Evolutionary conservation across 2,797 vertebrate species (phyloP).

Genomic region (Sphenodon punctatus): DNA sequence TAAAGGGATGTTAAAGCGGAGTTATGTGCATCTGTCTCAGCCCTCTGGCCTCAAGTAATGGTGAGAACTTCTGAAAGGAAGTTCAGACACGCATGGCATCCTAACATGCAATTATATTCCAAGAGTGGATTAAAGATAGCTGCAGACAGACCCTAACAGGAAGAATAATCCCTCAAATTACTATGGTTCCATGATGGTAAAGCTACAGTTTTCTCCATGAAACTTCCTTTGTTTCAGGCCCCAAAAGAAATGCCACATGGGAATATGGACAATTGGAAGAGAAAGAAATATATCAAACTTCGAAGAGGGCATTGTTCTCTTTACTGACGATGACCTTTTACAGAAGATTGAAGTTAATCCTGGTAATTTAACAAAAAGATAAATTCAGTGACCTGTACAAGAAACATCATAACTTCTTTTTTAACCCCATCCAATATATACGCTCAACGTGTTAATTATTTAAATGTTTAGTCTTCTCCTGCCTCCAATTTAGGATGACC

Average conservation of each 20-base stretch:
- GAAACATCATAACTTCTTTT: not conserved
- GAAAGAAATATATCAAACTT: no score
- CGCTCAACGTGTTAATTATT: not conserved
- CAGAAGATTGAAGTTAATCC: not conserved
- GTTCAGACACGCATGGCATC: not conserved
- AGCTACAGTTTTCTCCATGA: not conserved
- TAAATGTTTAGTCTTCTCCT: not conserved
- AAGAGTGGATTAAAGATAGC: not conserved
- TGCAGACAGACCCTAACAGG: not conserved
- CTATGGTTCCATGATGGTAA: not conserved
- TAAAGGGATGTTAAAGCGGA: no score
- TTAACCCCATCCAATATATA: no score
- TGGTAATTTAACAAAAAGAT: no score
- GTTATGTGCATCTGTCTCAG: not conserved
- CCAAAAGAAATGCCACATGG: not conserved
- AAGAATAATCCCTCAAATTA: not conserved
- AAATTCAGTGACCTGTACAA: no score
- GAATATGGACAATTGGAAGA: not conserved
- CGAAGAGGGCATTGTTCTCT: no score
- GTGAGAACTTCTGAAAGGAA: not conserved
- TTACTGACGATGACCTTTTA: no score
- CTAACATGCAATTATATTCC: not conserved
- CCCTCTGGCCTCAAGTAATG: no score
- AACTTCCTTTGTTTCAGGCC: not conserved
- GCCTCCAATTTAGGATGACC: not conserved